Conservation (phyloP, 2,797 vertebrate species). For the Alauda arvensis region DNA sequence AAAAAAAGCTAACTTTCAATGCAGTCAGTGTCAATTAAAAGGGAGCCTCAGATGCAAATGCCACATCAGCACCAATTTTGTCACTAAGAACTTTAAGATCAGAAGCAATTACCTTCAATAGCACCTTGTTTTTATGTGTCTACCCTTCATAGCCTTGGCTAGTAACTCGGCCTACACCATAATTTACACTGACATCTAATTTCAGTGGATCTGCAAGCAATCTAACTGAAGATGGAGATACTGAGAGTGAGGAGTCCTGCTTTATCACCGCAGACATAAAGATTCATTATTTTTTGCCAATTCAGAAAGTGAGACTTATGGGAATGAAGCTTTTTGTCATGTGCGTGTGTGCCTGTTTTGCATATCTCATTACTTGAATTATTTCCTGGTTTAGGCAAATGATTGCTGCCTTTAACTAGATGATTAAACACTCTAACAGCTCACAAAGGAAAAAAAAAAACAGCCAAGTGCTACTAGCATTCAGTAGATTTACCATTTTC, state of each 20-base stretch:
- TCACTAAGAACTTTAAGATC: constrained; percentile 81
- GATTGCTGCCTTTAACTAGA: constrained; percentile 61
- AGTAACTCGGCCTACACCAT: constrained; percentile 76
- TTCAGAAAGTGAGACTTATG: constrained; percentile 61
- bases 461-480: background rate
- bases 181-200: constrained; percentile 94
- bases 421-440: constrained; percentile 59
- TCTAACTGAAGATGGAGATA: constrained; percentile 79
- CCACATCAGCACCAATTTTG: constrained; percentile 84
- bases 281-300: constrained; percentile 77
- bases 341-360: constrained; percentile 36
- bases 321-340: constrained; percentile 16
- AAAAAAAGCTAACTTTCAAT: constrained; percentile 20
- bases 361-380: constrained; percentile 72
- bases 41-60: constrained; percentile 76
- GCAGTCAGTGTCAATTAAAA: constrained; percentile 75
- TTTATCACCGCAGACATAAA: constrained; percentile 73
- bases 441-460: constrained; percentile 2
- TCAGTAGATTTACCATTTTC: constrained; percentile 42
- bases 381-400: constrained; percentile 61
- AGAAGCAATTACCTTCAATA: constrained; percentile 83
- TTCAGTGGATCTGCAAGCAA: constrained; percentile 83
- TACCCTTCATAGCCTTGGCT: constrained; percentile 74
- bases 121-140: constrained; percentile 80
- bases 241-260: constrained; percentile 66